Evolutionary conservation across 1,140 invertebrate species (phyloP), one percentile per base, ranked within the genome.

Genomic region (Lepidurus arcticus): DNA sequence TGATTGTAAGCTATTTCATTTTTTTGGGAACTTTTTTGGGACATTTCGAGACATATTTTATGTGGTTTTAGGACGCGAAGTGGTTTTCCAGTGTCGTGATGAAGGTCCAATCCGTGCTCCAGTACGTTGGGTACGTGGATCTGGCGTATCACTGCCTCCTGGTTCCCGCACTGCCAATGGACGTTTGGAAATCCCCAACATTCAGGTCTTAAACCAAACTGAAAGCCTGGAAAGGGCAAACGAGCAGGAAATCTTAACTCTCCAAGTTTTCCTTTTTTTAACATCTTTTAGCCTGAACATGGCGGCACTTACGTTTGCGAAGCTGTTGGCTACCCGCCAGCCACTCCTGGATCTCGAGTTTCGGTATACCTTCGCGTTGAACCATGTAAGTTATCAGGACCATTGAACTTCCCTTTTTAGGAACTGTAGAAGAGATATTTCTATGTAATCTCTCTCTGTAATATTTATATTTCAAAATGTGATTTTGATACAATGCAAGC

Each of bases 61-160:
- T 6, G 8, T 53, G 47, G 47, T 44, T 82, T 44, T 85, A 95
- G 94, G 92, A 85, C 90, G 92, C 73, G 94, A 96, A 86, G 94
- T 95, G 10, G 94, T 95, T 9, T 94, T 96, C 87, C 92, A 93
- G 86, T 96, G 94, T 83, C 90, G 94, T 81, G 95, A 97, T 84
- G 94, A 96, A 86, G 92, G 95, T 77, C 87, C 88, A 0, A 83
- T 89, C 21, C 87, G 94, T 75, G 91, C 92, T 42, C 88, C 88
- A 78, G 94, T 96, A 16, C 87, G 88, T 43, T 96, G 94, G 94
- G 82, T 87, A 0, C 88, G 92, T 78, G 90, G 89, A 74, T 90
- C 91, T 78, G 90, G 90, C 44, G 84, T 87, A 42, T 88, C 90
- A 0, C 82, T 96, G 44, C 94, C 94, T 45, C 84, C 88, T 0